Percentiles rank a stretch among this genome's conserved stretches.
Conservation (phyloP, 2,113 vertebrate genomes). For the Chaetops frenatus region DNA sequence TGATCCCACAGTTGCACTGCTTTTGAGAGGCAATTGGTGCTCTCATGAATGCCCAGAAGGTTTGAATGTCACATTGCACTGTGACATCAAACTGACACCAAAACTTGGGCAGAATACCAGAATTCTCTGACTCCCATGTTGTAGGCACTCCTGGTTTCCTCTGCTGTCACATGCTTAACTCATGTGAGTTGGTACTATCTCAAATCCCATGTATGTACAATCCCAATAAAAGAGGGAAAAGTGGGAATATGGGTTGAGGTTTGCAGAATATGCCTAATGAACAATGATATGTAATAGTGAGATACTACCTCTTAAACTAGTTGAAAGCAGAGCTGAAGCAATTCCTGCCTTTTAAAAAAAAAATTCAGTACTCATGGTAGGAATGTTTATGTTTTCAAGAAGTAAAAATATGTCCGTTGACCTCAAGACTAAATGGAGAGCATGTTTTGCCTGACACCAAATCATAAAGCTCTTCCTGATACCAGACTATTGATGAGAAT, state of each 20-base stretch:
- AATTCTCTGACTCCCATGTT: background rate
- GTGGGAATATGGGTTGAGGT: background rate
- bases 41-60: accelerated
- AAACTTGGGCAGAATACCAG: background rate
- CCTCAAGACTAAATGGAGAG: background rate
- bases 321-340: background rate
- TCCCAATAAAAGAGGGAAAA: background rate
- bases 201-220: background rate
- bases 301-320: background rate
- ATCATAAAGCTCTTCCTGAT: background rate
- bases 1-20: background rate
- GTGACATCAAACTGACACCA: background rate
- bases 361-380: background rate
- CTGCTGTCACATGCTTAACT: background rate
- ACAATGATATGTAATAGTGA: background rate
- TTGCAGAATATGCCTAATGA: background rate
- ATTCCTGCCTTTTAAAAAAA: background rate
- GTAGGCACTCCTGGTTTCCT: background rate
- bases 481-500: background rate
- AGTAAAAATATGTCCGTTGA: background rate
- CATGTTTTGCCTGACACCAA: background rate
- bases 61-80: background rate
- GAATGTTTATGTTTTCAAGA: background rate
- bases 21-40: background rate
- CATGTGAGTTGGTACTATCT: background rate